Evolutionary conservation across 2,888 invertebrate genomes (phyloP), one percentile per base, ranked within the genome.

Genomic region (Drosophila stalkeri): DNA sequence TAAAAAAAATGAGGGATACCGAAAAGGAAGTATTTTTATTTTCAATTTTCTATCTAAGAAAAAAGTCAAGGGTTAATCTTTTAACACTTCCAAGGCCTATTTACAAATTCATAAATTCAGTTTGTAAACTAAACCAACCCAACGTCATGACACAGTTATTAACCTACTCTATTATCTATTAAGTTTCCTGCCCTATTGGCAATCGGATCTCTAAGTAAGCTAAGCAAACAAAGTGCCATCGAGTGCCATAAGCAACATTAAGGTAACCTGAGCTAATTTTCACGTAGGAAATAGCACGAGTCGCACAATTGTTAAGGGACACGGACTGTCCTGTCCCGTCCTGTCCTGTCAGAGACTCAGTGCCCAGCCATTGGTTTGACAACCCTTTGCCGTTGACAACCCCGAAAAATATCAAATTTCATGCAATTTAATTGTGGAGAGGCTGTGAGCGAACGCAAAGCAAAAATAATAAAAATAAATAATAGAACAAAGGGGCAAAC

Each of bases 401-500:
- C 81, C 77, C 64, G 47, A 55, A 81, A 90, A 90, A 89, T 89
- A 87, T 87, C 90, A 89, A 90, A 90, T 87, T 87, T 90, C 86
- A 89, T 80, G 90, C 90, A 84, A 84, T 87, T 89, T 89, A 87
- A 87, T 90, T 90, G 76, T 82, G 77, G 65, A 89, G 82, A 81
- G 85, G 84, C 69, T 75, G 81, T 70, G 75, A 52, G 31, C 27
- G 27, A 64, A 63, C 55, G 46, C 59, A 54, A 61, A 57, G 68
- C 64, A 54, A 65, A 63, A 69, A 75, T 60, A 64, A 71, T n/a
- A 27, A 9, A 27, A 16, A 47, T 27, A 16, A 9, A 70, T 54
- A 54, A 57, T 31, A 63, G 52, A 57, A 41, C 41, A 39, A 44
- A 59, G 63, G 44, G 59, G 59, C 62, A 89, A 74, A 76, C 72